Evolutionary conservation across 2,888 invertebrate genomes (phyloP).

Genomic region (Pasiphila rectangulata): DNA sequence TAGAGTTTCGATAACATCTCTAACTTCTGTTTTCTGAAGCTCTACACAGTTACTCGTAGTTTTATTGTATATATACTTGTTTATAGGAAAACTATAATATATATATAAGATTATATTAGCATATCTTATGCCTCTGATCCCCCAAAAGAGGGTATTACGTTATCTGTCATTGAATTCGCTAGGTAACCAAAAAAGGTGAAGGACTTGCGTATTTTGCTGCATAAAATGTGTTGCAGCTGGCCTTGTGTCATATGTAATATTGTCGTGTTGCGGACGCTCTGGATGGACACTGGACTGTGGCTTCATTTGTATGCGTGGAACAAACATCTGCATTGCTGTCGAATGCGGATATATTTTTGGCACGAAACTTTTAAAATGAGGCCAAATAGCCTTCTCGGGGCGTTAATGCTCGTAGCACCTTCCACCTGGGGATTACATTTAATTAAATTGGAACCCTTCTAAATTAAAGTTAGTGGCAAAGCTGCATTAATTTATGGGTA

Average conservation of each 20-base stretch:
- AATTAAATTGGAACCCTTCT: constrained; percentile 2
- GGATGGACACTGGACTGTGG: constrained; percentile 1
- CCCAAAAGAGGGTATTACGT: too few species aligned
- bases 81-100: too few species aligned
- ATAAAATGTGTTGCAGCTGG: constrained; percentile 3
- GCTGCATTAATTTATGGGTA: background rate
- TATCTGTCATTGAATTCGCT: background rate
- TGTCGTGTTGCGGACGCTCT: constrained; percentile 12
- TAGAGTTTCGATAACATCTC: too few species aligned
- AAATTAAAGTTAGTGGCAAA: background rate
- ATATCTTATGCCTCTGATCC: too few species aligned
- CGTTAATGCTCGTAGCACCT: background rate
- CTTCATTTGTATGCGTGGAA: constrained; percentile 58
- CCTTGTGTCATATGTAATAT: constrained; percentile 17
- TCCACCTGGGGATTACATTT: constrained; percentile 8
- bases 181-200: constrained; percentile 2
- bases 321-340: constrained; percentile 72
- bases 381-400: constrained; percentile 36
- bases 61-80: too few species aligned
- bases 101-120: too few species aligned
- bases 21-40: too few species aligned
- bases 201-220: background rate
- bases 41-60: too few species aligned
- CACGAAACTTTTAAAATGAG: constrained; percentile 53
- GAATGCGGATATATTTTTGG: constrained; percentile 64